Evolutionary conservation across 2,888 invertebrate genomes (phyloP).

Genomic region (Ephialtes manifestator): DNA sequence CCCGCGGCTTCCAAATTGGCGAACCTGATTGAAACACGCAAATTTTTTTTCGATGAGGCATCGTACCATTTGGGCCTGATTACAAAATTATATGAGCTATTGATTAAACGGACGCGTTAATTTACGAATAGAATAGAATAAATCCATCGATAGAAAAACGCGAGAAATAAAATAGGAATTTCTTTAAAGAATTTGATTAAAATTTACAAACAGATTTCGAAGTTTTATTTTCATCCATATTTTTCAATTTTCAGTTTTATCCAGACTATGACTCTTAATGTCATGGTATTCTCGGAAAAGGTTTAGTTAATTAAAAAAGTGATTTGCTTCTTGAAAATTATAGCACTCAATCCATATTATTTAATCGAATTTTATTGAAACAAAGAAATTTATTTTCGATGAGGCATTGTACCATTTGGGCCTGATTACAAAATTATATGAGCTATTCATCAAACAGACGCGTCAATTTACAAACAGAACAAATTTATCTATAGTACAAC

Average conservation of each 20-base stretch:
- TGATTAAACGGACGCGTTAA: conserved; percentile 14
- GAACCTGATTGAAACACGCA: conserved; percentile 90
- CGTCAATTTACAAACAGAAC: not conserved
- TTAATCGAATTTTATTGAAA: conserved; percentile 92
- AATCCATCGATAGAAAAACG: not conserved
- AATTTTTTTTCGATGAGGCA: conserved; percentile 64
- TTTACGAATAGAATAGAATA: not conserved
- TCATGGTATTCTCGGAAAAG: too few relatives aligned
- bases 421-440: conserved; percentile 40
- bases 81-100: conserved; percentile 1
- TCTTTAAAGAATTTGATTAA: too few relatives aligned
- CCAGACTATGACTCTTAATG: too few relatives aligned
- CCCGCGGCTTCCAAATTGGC: conserved; percentile 99
- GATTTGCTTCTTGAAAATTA: too few relatives aligned
- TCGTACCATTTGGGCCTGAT: conserved; percentile 45
- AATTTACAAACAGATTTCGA: too few relatives aligned
- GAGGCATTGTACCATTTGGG: conserved; percentile 42
- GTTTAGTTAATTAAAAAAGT: too few relatives aligned
- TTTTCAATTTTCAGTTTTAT: too few relatives aligned
- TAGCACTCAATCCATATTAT: too few relatives aligned
- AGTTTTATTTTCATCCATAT: too few relatives aligned
- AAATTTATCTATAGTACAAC: not conserved
- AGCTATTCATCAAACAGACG: not conserved
- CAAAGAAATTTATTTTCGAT: conserved; percentile 67
- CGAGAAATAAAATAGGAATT: conserved; percentile 16